Evolutionary conservation across 1,140 invertebrate species (phyloP), one percentile per base, ranked within the genome.

Genomic region (Trichonephila clavipes): DNA sequence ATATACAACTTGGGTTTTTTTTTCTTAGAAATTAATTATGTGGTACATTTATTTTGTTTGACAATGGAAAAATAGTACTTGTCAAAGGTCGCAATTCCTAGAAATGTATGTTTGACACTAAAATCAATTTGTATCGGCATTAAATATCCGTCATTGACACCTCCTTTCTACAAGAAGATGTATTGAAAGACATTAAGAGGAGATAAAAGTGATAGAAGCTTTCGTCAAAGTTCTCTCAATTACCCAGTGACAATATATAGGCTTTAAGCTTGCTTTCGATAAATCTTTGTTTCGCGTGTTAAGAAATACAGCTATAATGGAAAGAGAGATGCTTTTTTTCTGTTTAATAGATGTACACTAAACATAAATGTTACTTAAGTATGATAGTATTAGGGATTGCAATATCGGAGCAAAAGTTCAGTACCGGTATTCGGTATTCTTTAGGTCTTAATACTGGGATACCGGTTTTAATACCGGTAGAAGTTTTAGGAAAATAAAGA

Each of bases 91-190:
- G 66, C 34, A 77, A 77, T 77, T 77, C 28, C 28, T 77, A 1
- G 28, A 77, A 77, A 77, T 77, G 72, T 40, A 77, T 40, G 34
- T 77, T 77, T 77, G 72, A 77, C 72, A 40, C 72, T 34, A 18
- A 77, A 77, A 40, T 77, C 72, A 40, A 77, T 77, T 77, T 77
- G 72, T 77, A 77, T 34, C 28, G 72, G 28, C 72, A 40, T 77
- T 77, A 77, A 77, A 40, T 77, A 77, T 77, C 72, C 28, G 72
- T 77, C 72, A 77, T 77, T 34, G 34, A 77, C 72, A 28, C 72
- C 34, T 77, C 18, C 72, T 77, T 77, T 77, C 24, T 34, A 5
- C 28, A 3, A 77, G 28, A 77, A 77, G 72, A 77, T 77, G 14
- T 18, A 77, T 77, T 18, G 72, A 6, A 14, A 77, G 72, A 77